phyloP scores from a whole-genome alignment of 2,888 invertebrate species.

The Orthosia gothica region DNA sequence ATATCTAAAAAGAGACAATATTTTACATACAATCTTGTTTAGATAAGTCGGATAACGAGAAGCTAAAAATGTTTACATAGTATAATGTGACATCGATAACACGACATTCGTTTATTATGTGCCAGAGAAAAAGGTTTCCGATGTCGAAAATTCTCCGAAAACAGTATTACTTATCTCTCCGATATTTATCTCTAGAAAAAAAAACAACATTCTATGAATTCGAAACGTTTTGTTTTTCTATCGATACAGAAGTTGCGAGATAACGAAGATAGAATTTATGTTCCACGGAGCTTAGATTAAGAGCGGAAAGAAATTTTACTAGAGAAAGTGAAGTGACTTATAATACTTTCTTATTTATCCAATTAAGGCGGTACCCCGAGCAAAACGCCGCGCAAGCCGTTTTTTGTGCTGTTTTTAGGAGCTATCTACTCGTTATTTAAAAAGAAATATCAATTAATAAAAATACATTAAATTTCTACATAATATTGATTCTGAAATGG shows the following conservation, averaged over 20 bases:
- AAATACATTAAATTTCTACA: too few relatives aligned
- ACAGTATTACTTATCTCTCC: constrained; percentile 44
- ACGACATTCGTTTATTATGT: constrained; percentile 46
- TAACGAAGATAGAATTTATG: constrained; percentile 48
- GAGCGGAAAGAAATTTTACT: constrained; percentile 56
- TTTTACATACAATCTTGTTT: constrained; percentile 33
- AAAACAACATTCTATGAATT: constrained; percentile 42
- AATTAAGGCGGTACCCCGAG: too few relatives aligned
- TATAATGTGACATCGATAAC: constrained; percentile 56
- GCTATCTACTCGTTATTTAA: too few relatives aligned
- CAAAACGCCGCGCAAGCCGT: too few relatives aligned
- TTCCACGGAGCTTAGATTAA: constrained; percentile 35
- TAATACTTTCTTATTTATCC: constrained; percentile 61
- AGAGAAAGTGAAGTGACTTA: constrained; percentile 57
- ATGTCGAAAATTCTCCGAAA: constrained; percentile 59
- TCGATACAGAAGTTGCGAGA: constrained; percentile 55
- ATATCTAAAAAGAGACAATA: neutral
- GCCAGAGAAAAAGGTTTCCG: constrained; percentile 58
- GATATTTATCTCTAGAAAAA: constrained; percentile 49
- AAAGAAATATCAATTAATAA: too few relatives aligned
- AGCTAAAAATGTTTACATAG: constrained; percentile 57
- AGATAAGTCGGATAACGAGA: constrained; percentile 45
- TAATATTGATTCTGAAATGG: too few relatives aligned
- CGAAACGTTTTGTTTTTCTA: constrained; percentile 55
- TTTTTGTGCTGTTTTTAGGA: too few relatives aligned